Evolutionary conservation across 1,140 invertebrate species (phyloP).

Genomic region (Euwallacea similis): DNA sequence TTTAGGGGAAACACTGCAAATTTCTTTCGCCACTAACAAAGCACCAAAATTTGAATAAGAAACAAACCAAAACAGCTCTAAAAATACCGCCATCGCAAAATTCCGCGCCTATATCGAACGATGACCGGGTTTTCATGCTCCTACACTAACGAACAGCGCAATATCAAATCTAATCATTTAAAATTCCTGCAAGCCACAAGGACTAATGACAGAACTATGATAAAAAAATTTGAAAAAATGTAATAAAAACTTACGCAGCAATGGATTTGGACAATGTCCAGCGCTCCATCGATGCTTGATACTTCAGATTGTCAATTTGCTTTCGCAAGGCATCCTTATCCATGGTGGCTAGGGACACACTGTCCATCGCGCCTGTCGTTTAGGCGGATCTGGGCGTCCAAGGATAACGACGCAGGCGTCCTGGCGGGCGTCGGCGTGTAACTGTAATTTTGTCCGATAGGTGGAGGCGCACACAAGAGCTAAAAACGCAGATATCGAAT

Average conservation of each 20-base stretch:
- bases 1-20: no score
- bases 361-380: constrained; percentile 51
- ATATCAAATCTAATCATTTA: no score
- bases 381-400: constrained; percentile 42
- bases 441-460: background rate
- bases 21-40: no score
- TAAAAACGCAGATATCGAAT: no score
- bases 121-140: no score
- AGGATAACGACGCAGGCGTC: constrained; percentile 49
- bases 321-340: constrained; percentile 95
- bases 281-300: constrained; percentile 92
- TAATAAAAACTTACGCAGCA: constrained; percentile 79
- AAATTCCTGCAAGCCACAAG: no score
- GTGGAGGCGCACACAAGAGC: no score
- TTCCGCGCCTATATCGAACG: background rate
- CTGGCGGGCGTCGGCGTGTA: constrained; percentile 22
- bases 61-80: no score
- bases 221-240: constrained; percentile 6
- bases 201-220: no score
- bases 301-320: constrained; percentile 96
- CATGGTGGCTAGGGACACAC: constrained; percentile 91
- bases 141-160: no score
- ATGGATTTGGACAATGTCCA: constrained; percentile 93
- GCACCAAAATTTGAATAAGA: no score
- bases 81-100: constrained; percentile 7